These are phyloP conservation scores for Rhinichthys klamathensis DNA, from an alignment of 2,113 vertebrate genomes.

Conservation along the genomic window DNA sequence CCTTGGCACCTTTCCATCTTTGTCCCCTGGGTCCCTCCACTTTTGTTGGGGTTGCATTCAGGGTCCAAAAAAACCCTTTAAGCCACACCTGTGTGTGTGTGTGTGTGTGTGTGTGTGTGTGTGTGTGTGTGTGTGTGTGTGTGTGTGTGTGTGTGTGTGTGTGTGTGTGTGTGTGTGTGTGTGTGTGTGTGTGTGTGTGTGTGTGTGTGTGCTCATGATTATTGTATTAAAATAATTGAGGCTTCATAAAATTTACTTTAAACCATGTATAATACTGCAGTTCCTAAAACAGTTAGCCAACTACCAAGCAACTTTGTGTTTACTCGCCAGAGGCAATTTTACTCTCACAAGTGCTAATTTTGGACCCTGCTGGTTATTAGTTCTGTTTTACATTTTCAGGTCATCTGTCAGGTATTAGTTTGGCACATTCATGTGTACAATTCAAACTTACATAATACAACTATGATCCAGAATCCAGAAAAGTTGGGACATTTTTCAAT, in stretches of 20 bases:
- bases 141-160: too few relatives aligned
- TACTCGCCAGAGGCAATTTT: not conserved
- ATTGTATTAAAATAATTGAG: not conserved
- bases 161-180: too few relatives aligned
- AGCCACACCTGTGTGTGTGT: not conserved
- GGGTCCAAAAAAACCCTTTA: not conserved
- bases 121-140: too few relatives aligned
- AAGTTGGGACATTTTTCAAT: too few relatives aligned
- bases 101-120: too few relatives aligned
- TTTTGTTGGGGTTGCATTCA: conserved; percentile 2
- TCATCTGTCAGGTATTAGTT: not conserved
- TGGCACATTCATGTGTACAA: not conserved
- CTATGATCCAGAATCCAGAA: too few relatives aligned
- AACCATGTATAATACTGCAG: not conserved
- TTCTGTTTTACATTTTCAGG: not conserved
- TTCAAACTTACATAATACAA: not conserved
- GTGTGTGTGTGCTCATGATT: not conserved
- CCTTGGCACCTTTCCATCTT: not conserved
- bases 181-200: too few relatives aligned
- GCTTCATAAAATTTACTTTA: not conserved
- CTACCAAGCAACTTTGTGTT: not conserved
- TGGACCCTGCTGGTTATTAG: not conserved
- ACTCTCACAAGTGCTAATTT: not conserved
- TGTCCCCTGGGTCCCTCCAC: not conserved
- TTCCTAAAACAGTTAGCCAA: not conserved